Evolutionary conservation across 1,140 invertebrate genomes (phyloP).

Genomic region (Drosophila aff.): DNA sequence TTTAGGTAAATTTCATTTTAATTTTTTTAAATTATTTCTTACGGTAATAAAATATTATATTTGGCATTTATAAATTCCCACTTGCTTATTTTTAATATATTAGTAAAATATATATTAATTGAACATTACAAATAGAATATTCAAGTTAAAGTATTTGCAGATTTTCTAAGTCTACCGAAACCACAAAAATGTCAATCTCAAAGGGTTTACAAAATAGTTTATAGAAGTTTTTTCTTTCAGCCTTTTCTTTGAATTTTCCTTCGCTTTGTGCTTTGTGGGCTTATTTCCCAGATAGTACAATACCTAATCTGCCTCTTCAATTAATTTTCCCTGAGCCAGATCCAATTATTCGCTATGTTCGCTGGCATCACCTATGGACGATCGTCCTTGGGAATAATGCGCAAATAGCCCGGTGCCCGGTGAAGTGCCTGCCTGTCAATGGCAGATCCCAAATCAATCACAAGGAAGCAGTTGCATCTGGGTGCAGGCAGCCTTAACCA

Average conservation of each 20-base stretch:
- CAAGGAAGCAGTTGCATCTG: slow-evolving; percentile 29
- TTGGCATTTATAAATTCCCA: not conserved
- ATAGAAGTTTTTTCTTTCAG: not conserved
- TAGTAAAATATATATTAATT: not conserved
- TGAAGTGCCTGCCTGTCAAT: slow-evolving; percentile 42
- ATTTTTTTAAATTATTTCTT: too few species aligned
- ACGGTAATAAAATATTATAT: too few species aligned
- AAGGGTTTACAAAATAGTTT: not conserved
- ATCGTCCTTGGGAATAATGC: slow-evolving; percentile 24
- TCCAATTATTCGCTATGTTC: slow-evolving; percentile 42
- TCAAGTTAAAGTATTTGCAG: too few species aligned
- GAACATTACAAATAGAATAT: not conserved
- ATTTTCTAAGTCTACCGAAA: not conserved
- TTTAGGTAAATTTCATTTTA: too few species aligned
- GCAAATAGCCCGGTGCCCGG: slow-evolving; percentile 18
- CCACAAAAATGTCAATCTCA: not conserved
- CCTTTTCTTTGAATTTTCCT: not conserved
- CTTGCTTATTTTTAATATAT: not conserved
- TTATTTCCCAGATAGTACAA: not conserved
- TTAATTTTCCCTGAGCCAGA: slow-evolving; percentile 17
- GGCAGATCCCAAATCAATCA: slow-evolving; percentile 55
- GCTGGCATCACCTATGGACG: slow-evolving; percentile 16
- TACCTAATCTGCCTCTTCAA: not conserved
- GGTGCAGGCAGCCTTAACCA: slow-evolving; percentile 14
- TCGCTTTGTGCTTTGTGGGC: not conserved